Evolutionary conservation across 2,797 vertebrate genomes (phyloP).

Genomic region (Triplophysa yarkandensis): DNA sequence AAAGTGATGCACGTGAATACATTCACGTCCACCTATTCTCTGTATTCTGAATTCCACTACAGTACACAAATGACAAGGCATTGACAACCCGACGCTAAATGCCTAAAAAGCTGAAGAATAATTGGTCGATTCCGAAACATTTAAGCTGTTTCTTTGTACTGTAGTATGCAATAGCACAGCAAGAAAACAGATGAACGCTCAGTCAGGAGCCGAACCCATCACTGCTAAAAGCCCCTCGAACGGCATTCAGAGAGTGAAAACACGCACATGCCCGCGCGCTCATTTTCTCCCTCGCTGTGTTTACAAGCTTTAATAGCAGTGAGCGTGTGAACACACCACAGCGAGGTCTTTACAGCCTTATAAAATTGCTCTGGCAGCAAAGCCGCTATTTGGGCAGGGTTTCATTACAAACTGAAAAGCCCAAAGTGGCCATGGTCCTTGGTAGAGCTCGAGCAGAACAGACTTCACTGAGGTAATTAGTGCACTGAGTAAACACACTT

Average conservation of each 20-base stretch:
- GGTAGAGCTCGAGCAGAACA: constrained; percentile 28
- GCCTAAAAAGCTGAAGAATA: constrained; percentile 40
- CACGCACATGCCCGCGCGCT: constrained; percentile 12
- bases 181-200: constrained; percentile 48
- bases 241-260: constrained; percentile 43
- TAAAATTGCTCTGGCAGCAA: constrained; percentile 43
- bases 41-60: background rate
- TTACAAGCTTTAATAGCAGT: constrained; percentile 53
- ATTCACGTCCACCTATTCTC: background rate
- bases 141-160: constrained; percentile 36
- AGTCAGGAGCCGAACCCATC: constrained; percentile 33
- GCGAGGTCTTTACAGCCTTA: constrained; percentile 48
- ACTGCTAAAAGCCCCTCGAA: constrained; percentile 45
- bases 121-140: constrained; percentile 34
- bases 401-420: constrained; percentile 52
- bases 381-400: constrained; percentile 40
- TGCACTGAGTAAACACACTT: constrained; percentile 12
- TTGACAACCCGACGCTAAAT: constrained; percentile 43
- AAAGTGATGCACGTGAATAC: background rate
- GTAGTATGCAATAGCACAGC: constrained; percentile 38
- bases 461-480: constrained; percentile 49
- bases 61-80: background rate
- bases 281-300: constrained; percentile 47
- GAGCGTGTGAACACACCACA: constrained; percentile 48
- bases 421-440: constrained; percentile 37